phyloP scores from a whole-genome alignment of 2,113 vertebrate species.

The Elgaria multicarinata region DNA sequence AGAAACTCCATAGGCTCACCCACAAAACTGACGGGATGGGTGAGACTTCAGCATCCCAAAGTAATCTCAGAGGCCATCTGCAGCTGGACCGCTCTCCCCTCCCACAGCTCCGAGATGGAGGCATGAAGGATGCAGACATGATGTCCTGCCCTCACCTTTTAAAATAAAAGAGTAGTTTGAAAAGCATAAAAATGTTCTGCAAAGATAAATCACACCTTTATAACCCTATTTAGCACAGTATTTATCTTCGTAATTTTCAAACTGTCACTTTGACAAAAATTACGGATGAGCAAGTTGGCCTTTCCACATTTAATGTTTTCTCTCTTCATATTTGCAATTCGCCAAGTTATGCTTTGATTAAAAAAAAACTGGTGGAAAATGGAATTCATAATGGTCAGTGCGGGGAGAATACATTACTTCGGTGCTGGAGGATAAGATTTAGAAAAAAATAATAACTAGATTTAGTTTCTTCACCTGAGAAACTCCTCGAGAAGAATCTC shows the following conservation, averaged over 20 bases:
- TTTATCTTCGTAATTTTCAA: slow-evolving; percentile 83
- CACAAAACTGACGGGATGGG: neutral
- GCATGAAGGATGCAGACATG: slow-evolving; percentile 69
- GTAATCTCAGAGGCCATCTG: neutral
- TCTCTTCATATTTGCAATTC: slow-evolving; percentile 79
- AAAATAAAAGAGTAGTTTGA: slow-evolving; percentile 79
- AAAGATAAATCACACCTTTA: slow-evolving; percentile 82
- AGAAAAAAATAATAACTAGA: slow-evolving; percentile 46
- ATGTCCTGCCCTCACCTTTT: slow-evolving; percentile 69
- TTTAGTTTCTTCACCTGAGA: slow-evolving; percentile 69
- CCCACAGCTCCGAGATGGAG: slow-evolving; percentile 31
- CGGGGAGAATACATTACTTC: slow-evolving; percentile 67
- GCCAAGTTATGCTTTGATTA: slow-evolving; percentile 79
- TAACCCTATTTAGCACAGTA: slow-evolving; percentile 79
- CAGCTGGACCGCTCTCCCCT: slow-evolving; percentile 31
- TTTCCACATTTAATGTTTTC: slow-evolving; percentile 82
- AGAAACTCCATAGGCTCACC: neutral
- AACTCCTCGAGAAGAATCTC: slow-evolving; percentile 55
- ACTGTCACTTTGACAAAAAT: slow-evolving; percentile 84
- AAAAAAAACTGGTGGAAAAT: slow-evolving; percentile 70
- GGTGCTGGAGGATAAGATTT: slow-evolving; percentile 58
- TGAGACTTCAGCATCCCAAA: neutral
- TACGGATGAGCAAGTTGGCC: slow-evolving; percentile 79
- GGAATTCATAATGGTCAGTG: slow-evolving; percentile 70
- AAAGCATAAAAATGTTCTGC: slow-evolving; percentile 76